phyloP scores from a whole-genome alignment of 2,113 vertebrate genomes.

The Lamprotornis superbus region DNA sequence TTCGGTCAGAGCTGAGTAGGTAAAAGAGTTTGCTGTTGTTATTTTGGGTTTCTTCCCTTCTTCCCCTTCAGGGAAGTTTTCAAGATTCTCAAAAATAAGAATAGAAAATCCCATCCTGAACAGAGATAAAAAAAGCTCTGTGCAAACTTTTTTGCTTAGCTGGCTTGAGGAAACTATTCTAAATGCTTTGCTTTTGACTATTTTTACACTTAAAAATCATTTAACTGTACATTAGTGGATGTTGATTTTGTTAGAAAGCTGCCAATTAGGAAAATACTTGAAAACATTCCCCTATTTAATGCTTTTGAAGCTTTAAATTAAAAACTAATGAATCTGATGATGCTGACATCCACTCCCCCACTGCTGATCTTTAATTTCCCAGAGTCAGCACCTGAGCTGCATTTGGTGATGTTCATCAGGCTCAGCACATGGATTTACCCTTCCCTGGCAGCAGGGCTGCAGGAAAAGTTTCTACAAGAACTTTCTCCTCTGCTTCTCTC shows the following conservation, averaged over 20 bases:
- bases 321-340: background rate
- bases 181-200: background rate
- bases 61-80: background rate
- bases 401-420: background rate
- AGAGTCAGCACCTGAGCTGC: background rate
- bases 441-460: background rate
- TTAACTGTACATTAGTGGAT: background rate
- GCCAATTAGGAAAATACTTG: background rate
- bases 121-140: background rate
- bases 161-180: background rate
- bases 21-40: background rate
- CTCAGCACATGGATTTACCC: background rate
- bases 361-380: background rate
- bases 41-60: background rate
- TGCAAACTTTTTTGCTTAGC: background rate
- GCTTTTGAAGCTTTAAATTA: background rate
- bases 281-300: background rate
- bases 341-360: background rate
- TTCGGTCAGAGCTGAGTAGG: background rate
- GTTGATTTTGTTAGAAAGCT: background rate
- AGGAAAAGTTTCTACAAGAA: background rate
- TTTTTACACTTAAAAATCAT: background rate
- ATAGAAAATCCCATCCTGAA: background rate
- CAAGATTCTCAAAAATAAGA: background rate
- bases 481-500: background rate